A percentile compares a stretch with the other conserved stretches of the same genome.
Conservation (phyloP, 30 jellyfish, hydroid and myxozoan species). For the Sanderia malayensis region DNA sequence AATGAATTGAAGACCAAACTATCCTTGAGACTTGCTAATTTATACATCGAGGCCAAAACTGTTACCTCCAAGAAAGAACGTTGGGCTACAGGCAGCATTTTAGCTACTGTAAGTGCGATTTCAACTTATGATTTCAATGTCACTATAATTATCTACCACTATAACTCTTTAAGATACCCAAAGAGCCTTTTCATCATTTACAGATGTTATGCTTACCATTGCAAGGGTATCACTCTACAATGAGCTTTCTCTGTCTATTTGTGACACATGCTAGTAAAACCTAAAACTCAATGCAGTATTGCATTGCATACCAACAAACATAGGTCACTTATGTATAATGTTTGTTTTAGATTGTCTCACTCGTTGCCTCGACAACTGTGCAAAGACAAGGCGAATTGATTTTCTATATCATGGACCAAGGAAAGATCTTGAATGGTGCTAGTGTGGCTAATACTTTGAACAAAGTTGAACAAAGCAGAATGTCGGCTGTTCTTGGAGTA, state of each 20-base stretch:
- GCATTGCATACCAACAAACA: neutral
- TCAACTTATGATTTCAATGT: no score
- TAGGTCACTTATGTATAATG: neutral
- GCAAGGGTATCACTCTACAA: no score
- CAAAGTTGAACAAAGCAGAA: slow-evolving; percentile 43
- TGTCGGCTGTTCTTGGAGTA: slow-evolving; percentile 64
- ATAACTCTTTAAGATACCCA: no score
- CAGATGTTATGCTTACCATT: no score
- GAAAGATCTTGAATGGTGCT: slow-evolving; percentile 46
- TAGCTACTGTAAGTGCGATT: slow-evolving; percentile 68
- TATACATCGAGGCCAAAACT: slow-evolving; percentile 57
- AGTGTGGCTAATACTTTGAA: slow-evolving; percentile 57
- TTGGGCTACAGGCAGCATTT: slow-evolving; percentile 82
- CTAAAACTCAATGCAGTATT: no score
- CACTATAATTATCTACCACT: no score
- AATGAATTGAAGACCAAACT: slow-evolving; percentile 32
- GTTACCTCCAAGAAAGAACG: slow-evolving; percentile 43
- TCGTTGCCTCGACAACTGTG: slow-evolving; percentile 18
- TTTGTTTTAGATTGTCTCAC: slow-evolving; percentile 33
- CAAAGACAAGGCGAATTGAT: slow-evolving; percentile 38
- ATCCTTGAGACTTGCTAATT: slow-evolving; percentile 32
- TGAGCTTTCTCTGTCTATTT: no score
- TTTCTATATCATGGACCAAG: slow-evolving; percentile 67
- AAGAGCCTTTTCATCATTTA: no score
- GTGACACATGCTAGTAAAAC: no score